Base-by-base conservation (phyloP, 2,797 vertebrate species). In the Holocentrus rufus region DNA sequence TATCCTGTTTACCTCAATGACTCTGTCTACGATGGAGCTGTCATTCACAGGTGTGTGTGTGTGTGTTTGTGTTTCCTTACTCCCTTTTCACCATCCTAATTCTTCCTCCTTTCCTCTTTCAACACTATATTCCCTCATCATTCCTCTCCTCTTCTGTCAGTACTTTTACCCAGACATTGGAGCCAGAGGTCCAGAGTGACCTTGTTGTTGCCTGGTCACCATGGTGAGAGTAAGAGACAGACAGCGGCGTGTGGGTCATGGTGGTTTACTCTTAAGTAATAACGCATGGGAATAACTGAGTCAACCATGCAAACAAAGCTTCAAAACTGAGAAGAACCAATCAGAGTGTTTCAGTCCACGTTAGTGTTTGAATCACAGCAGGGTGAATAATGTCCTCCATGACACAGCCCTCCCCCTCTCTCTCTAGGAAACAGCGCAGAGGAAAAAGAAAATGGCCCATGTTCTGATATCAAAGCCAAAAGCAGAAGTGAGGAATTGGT, bases 11-110 rank as follows among this genome's bases (percentile, higher is more conserved):
- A 96, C 79, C 93, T 99, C 84, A 98, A 99, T 0, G 98, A 99
- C 86, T 97, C 97, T 0, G 95, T 98, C 71, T 99, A 99, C 0
- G 98, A 99, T 0, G 98, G 97, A 36, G 97, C 97, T 0, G 88
- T 97, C 10, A 94, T 95, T 61, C 92, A 96, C 94, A 98, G 97
- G 97, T 90, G 27, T 63, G 79, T 78, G 63, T 64, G 39, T 49
- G 39, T 58, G 65, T 57, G 52, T 64, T 49, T 53, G 58, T 74
- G 31, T 53, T 46, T 53, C 8, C 13, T 36, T 68, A 9, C 39
- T 42, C 17, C 3, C 4, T 22, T 42, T 11, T 57, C 23, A 11
- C 30, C 36, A 15, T 42, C 36, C 58, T 52, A 46, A 25, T 11
- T 25, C 15, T 62, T 49, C 44, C 44, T 65, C 30, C 25, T 49